Evolutionary conservation across 2,797 vertebrate genomes (phyloP).

Genomic region (Octomys mimax): DNA sequence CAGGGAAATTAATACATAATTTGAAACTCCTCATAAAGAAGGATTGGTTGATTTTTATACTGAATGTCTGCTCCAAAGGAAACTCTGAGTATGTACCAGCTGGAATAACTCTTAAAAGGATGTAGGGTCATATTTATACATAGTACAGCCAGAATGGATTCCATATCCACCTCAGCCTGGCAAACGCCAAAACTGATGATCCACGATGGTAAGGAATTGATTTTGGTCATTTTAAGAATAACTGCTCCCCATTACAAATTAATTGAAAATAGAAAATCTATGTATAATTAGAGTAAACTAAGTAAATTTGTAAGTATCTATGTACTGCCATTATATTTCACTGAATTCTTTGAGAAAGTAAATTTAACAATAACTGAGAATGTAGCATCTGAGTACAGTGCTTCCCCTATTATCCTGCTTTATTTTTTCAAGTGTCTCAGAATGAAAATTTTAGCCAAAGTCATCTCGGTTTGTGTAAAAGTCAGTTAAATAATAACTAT

Average conservation of each 20-base stretch:
- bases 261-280: neutral
- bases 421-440: neutral
- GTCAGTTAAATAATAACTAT: neutral
- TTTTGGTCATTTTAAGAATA: neutral
- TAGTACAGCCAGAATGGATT: neutral
- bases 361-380: neutral
- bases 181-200: neutral
- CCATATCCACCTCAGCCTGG: neutral
- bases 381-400: neutral
- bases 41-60: slow-evolving; percentile 58
- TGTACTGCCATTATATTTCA: neutral
- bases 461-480: neutral
- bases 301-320: neutral
- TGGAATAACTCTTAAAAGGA: neutral
- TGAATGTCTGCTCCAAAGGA: neutral
- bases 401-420: neutral
- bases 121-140: neutral
- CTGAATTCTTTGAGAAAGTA: neutral
- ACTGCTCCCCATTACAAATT: neutral
- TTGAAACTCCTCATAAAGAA: slow-evolving; percentile 30
- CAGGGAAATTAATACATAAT: slow-evolving; percentile 33
- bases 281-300: neutral
- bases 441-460: neutral
- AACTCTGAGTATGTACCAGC: neutral
- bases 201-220: neutral